Base-by-base conservation (phyloP, 2,113 vertebrate genomes). In the Mugil cephalus region DNA sequence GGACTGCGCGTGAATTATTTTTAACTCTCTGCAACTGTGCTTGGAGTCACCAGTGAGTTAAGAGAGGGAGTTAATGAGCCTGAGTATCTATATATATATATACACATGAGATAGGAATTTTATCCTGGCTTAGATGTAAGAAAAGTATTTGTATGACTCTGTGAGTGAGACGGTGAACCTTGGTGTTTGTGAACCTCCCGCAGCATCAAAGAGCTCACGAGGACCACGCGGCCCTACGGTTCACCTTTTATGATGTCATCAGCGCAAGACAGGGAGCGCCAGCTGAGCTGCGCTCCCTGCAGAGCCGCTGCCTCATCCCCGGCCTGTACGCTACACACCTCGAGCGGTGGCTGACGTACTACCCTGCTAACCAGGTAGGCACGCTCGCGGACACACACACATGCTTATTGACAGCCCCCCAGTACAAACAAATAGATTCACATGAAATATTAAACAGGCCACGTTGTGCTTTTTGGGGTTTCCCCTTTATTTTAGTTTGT, bases 191-290 rank as follows among this genome's bases (percentile, higher is more conserved):
- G 60, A 3, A 72, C 42, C 18, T 14, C 56, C 76, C 74, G 3
- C 82, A 99, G 97, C 97, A 99, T 87, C 97, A 98, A 81, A 93
- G 96, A 79, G 98, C 95, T 2, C 97, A 98, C 0, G 96, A 97
- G 85, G 97, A 99, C 81, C 95, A 92, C 0, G 90, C 94, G 6
- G 98, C 97, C 39, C 91, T 98, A 54, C 95, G 93, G 66, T 98
- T 96, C 86, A 97, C 94, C 85, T 99, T 99, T 91, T 97, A 96
- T 76, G 95, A 99, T 83, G 97, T 98, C 76, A 97, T 99, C 87
- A 96, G 95, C 12, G 97, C 96, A 0, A 94, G 93, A 67, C 93
- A 93, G 8, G 94, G 88, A 4, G 94, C 95, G 2, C 93, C 96
- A 1, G 79, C 94, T 0, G 95, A 98, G 69, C 95, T 99, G 15